A percentile compares a stretch with the other conserved stretches of the same genome.
phyloP scores from a whole-genome alignment of 2,888 invertebrate genomes.

The Leucozona laternaria region DNA sequence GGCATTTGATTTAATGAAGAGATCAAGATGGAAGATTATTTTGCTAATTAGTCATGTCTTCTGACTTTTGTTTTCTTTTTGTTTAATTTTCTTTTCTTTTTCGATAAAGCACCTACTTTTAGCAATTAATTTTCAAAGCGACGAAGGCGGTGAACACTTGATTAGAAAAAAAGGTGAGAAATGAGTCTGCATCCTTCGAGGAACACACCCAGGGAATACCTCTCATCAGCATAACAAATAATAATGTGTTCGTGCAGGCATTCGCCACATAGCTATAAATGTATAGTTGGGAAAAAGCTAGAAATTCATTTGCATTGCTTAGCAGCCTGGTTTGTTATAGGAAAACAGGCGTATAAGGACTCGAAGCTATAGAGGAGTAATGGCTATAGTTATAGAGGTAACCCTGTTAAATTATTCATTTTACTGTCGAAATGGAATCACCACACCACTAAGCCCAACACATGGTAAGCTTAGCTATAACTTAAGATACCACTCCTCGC shows the following conservation, averaged over 20 bases:
- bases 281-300: conserved; percentile 7
- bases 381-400: neutral
- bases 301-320: conserved; percentile 46
- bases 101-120: conserved; percentile 13
- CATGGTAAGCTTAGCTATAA: neutral
- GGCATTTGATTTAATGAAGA: conserved; percentile 55
- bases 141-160: conserved; percentile 5
- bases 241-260: conserved; percentile 38
- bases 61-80: neutral
- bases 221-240: conserved; percentile 4
- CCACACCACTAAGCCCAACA: neutral
- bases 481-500: neutral
- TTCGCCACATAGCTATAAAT: conserved; percentile 18
- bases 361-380: neutral
- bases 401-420: conserved; percentile 40
- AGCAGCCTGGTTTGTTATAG: conserved; percentile 11
- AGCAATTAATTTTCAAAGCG: conserved; percentile 11
- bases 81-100: neutral
- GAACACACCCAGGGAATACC: conserved; percentile 25
- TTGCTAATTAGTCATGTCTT: conserved; percentile 48
- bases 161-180: conserved; percentile 17
- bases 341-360: neutral
- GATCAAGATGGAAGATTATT: neutral
- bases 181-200: conserved; percentile 8
- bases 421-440: conserved; percentile 34